phyloP scores from a whole-genome alignment of 2,797 vertebrate genomes.

The Philypnodon macrostomus region DNA sequence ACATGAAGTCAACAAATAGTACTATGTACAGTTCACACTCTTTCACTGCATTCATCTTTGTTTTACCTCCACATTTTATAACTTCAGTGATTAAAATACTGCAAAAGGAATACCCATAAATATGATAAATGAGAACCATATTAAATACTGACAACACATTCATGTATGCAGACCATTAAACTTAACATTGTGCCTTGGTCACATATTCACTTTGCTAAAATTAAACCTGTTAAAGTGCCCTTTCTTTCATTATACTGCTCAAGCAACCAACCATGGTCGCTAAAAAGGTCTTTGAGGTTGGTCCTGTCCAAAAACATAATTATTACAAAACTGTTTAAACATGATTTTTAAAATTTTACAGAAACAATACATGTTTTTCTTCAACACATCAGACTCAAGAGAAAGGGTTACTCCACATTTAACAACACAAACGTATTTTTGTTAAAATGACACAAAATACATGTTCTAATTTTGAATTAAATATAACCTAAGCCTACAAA shows the following conservation, averaged over 20 bases:
- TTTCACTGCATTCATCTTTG: constrained; percentile 8
- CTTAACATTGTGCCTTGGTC: neutral
- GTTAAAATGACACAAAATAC: no score
- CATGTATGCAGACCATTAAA: neutral
- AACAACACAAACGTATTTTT: neutral
- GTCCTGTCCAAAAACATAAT: no score
- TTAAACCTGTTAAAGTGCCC: neutral
- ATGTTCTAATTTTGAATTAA: no score
- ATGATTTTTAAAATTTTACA: no score
- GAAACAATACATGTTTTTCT: neutral
- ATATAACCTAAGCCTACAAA: no score
- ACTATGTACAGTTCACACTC: constrained; percentile 48
- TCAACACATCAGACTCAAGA: neutral
- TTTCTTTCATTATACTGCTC: neutral
- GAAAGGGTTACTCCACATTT: neutral
- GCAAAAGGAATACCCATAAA: constrained; percentile 36
- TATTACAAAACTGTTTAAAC: no score
- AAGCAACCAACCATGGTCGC: neutral
- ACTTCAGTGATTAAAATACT: constrained; percentile 53
- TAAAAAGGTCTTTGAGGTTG: neutral
- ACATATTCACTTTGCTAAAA: neutral
- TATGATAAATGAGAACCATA: constrained; percentile 16
- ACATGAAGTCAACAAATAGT: no score
- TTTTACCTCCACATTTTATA: constrained; percentile 27
- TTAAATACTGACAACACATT: constrained; percentile 29